phyloP scores from a whole-genome alignment of 2,113 vertebrate genomes.

The Neomonachus schauinslandi region DNA sequence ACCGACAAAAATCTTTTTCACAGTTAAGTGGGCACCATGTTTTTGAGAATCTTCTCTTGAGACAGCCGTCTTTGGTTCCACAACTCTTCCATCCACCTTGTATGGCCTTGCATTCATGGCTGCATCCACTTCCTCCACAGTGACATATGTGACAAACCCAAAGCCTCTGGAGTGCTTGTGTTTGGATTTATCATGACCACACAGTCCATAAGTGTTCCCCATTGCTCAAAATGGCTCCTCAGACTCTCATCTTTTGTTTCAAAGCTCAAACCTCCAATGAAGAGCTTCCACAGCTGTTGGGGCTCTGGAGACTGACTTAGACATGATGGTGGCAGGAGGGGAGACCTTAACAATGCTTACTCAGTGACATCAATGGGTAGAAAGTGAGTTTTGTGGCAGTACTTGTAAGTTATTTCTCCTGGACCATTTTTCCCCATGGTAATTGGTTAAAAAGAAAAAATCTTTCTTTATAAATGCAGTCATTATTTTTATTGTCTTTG shows the following conservation, averaged over 20 bases:
- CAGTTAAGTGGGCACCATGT: background rate
- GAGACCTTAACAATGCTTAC: background rate
- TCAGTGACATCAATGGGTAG: background rate
- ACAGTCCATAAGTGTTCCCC: background rate
- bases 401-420: slow-evolving; percentile 78
- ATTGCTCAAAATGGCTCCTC: background rate
- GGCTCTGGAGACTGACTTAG: background rate
- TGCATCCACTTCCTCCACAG: background rate
- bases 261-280: background rate
- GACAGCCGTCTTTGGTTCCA: background rate
- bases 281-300: background rate
- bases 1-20: background rate
- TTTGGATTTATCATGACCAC: background rate
- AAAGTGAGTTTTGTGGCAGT: slow-evolving; percentile 75
- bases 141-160: background rate
- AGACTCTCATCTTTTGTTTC: background rate
- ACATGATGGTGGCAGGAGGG: background rate
- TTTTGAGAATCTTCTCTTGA: background rate
- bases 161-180: background rate
- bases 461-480: slow-evolving; percentile 77
- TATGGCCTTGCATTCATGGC: background rate
- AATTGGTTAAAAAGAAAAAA: slow-evolving; percentile 48
- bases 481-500: slow-evolving; percentile 69
- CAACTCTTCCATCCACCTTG: background rate
- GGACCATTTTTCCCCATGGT: slow-evolving; percentile 77